Base-by-base conservation (phyloP, 2,113 vertebrate species). In the Engraulis encrasicolus region DNA sequence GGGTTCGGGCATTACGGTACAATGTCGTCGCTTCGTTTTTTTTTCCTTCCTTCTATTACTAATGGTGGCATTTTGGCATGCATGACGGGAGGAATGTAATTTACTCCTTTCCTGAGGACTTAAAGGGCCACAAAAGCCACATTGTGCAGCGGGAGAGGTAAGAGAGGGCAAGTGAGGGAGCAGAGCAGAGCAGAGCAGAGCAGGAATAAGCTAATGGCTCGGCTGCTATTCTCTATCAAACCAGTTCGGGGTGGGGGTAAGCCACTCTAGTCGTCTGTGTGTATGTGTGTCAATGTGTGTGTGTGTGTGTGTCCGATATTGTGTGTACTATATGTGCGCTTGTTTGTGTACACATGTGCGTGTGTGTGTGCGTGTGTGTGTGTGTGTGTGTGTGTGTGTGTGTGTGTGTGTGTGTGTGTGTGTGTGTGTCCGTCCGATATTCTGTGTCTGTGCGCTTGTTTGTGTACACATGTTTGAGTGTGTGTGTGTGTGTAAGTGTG, bases 91-190 rank as follows among this genome's bases (percentile, higher is more conserved):
- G n/a, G 89, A 91, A 93, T 91, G 90, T 83, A 91, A 89, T 84
- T 87, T 89, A 87, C 82, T 86, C 81, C 83, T 81, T 88, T 90
- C 84, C 85, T 83, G 83, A 9, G 40, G 81, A 81, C 87, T 87
- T 91, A 36, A 90, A 91, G 27, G 80, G 86, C 79, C 38, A 94
- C 92, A 93, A 93, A 89, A 87, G 81, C 34, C 1, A 81, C 85
- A 89, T 85, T 93, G 90, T 92, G 31, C 74, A 50, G 80, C 7
- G 40, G n/a, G n/a, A 79, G 82, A 86, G 85, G 84, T 23, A 52
- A 88, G 45, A 27, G 9, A 81, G 81, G 77, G 79, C 48, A 83
- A 84, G 61, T 87, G 86, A 83, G 58, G 79, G 82, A 36, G 40
- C 23, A 18, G n/a, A 45, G 40, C 40, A 45, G 40, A 45, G n/a